Conservation (phyloP, 2,797 vertebrate species). For the Eleutherodactylus coqui region DNA sequence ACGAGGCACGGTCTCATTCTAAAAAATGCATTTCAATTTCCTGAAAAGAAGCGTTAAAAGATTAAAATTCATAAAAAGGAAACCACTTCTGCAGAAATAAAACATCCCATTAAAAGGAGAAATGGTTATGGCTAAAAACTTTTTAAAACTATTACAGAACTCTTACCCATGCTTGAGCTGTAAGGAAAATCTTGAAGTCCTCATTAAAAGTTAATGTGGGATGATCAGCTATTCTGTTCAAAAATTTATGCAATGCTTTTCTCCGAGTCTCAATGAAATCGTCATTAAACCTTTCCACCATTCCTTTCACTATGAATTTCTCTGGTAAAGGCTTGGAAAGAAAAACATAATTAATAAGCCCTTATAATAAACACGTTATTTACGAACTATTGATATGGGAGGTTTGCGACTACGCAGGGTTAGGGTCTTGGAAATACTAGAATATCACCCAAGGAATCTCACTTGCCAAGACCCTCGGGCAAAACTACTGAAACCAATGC, state of each 20-base stretch:
- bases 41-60: constrained; percentile 23
- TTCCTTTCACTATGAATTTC: constrained; percentile 96
- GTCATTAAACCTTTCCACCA: constrained; percentile 94
- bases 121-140: neutral
- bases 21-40: neutral
- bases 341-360: neutral
- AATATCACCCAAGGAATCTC: neutral
- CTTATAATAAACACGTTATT: neutral
- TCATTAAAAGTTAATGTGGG: constrained; percentile 90
- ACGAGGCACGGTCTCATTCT: neutral
- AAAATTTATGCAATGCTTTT: constrained; percentile 90
- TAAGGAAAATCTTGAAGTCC: constrained; percentile 93
- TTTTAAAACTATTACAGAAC: constrained; percentile 25
- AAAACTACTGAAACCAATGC: neutral
- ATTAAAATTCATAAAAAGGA: constrained; percentile 13
- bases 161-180: constrained; percentile 82
- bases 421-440: neutral
- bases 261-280: constrained; percentile 93
- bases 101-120: neutral
- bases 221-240: constrained; percentile 89
- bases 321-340: constrained; percentile 89
- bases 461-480: neutral
- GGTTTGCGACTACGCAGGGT: neutral
- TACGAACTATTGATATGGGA: too few relatives aligned
- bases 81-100: constrained; percentile 11